phyloP scores from a whole-genome alignment of 2,113 vertebrate species.

The Pterophyllum scalare region DNA sequence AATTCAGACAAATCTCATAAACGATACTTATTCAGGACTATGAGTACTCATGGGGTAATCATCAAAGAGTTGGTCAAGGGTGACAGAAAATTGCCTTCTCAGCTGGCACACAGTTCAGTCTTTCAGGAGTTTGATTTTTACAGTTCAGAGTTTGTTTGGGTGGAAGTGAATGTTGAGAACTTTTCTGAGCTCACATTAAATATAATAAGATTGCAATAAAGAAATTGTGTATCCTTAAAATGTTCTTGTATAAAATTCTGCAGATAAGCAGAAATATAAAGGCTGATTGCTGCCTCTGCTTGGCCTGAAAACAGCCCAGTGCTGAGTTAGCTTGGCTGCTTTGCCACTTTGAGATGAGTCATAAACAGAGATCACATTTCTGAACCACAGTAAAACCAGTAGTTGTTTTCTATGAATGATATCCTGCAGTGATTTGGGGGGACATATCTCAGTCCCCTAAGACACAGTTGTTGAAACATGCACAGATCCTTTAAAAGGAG shows the following conservation, averaged over 20 bases:
- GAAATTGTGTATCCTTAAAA: neutral
- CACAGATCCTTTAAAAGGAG: neutral
- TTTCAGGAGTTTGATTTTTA: neutral
- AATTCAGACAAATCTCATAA: neutral
- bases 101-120: neutral
- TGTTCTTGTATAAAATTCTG: neutral
- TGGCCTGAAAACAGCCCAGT: neutral
- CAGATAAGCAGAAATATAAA: neutral
- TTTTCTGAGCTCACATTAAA: neutral
- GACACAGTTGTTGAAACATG: neutral
- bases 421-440: neutral
- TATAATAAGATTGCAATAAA: neutral
- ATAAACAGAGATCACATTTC: slow-evolving; percentile 4
- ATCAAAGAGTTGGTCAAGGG: neutral
- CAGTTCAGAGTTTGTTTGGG: neutral
- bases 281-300: neutral
- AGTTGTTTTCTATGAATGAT: slow-evolving; percentile 26
- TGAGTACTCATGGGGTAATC: neutral
- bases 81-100: neutral
- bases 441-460: slow-evolving; percentile 10
- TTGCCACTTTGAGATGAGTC: neutral
- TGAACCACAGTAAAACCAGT: slow-evolving; percentile 9
- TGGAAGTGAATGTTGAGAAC: neutral
- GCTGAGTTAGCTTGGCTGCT: neutral
- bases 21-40: neutral